Base-by-base conservation (phyloP, 1,140 invertebrate species). In the Metaphire vulgaris region DNA sequence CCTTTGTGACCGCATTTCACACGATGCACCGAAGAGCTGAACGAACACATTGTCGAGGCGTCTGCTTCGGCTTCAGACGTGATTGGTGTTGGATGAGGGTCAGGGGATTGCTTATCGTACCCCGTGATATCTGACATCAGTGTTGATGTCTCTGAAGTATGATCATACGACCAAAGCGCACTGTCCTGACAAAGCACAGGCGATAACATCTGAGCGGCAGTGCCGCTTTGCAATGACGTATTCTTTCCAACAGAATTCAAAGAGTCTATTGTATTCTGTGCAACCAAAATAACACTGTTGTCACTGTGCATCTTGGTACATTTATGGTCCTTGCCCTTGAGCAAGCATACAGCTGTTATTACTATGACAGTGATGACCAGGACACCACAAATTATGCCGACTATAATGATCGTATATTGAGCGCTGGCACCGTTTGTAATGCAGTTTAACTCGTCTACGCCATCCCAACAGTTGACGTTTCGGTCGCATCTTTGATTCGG, bases 81-180 rank as follows among this genome's bases (percentile, higher is more conserved):
- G 0, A 92, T 92, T 0, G 94, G 94, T 85, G 91, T 93, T 0
- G 94, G 94, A 1, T 94, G 94, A 64, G 94, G 94, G 86, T 96
- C 95, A 30, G 93, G 86, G 0, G 92, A 92, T 81, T 93, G 92
- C 74, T 91, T 88, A 0, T 93, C 93, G 86, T 94, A 94, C 65
- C 84, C 84, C 1, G 86, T 86, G 76, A 56, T 56, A 56, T 21
- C 41, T 12, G 41, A 56, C 41, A 56, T 56, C 41, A 56, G 41
- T 12, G 41, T 56, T 12, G 21, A 56, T 21, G 41, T 56, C 6
- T 56, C 41, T 6, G 41, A 56, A 12, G 21, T 56, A 21, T 56
- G 41, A 6, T 56, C 41, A 56, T 21, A 56, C 6, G 41, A 56
- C 41, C 41, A 56, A 12, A 6, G 6, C 21, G 21, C 41, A 21